Evolutionary conservation across 2,888 invertebrate species (phyloP).

Genomic region (Piscicola geometra): DNA sequence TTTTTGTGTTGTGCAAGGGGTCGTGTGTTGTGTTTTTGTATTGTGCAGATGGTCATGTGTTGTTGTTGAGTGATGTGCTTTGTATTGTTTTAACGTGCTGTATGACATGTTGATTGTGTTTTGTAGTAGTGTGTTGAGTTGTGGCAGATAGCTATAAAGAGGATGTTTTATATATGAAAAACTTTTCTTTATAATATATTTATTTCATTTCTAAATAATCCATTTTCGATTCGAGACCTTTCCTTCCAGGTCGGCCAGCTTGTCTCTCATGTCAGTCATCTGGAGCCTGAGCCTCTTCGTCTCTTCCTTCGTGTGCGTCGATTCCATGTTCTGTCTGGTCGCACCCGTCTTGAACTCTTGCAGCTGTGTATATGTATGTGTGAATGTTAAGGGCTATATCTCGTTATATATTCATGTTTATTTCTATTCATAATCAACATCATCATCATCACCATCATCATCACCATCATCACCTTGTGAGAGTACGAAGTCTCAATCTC

Average conservation of each 20-base stretch:
- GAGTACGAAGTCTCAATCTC: constrained; percentile 30
- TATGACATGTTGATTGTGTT: too few species aligned
- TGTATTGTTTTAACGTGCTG: background rate
- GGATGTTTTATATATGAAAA: too few species aligned
- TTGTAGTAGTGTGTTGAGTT: too few species aligned
- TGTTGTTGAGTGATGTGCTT: too few species aligned
- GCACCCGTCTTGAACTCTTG: constrained; percentile 59
- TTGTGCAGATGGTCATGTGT: too few species aligned
- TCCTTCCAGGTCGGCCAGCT: constrained; percentile 58
- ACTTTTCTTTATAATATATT: too few species aligned
- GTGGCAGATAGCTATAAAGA: too few species aligned
- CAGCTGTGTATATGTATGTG: constrained; percentile 48
- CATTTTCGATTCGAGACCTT: too few species aligned
- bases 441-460: too few species aligned
- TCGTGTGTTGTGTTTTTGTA: too few species aligned
- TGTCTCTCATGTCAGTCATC: constrained; percentile 56
- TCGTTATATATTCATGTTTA: constrained; percentile 1
- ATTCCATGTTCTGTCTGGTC: constrained; percentile 57
- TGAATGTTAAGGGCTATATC: background rate
- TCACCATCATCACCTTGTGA: background rate
- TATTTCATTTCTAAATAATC: background rate
- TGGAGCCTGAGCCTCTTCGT: constrained; percentile 57
- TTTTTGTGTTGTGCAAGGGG: too few species aligned
- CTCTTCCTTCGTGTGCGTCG: constrained; percentile 57
- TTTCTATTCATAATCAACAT: too few species aligned